Percentiles rank a stretch among this genome's conserved stretches.
Evolutionary conservation across 2,113 vertebrate genomes (phyloP).

Genomic region (Microcebus lehilahytsara): DNA sequence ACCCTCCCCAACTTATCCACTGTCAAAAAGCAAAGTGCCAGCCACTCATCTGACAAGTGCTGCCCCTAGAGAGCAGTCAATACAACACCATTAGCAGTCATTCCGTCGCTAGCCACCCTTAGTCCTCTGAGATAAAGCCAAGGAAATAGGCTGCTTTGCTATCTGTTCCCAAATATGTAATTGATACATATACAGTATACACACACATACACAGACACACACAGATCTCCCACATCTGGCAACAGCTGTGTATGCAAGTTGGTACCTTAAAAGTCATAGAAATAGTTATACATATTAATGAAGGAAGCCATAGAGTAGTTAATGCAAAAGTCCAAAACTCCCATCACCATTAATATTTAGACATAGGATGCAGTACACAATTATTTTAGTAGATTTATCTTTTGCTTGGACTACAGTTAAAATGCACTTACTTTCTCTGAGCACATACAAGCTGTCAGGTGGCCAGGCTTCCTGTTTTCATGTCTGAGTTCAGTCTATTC

Average conservation of each 20-base stretch:
- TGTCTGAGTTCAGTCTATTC: background rate
- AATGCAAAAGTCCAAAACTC: background rate
- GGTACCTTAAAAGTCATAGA: background rate
- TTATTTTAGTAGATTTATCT: background rate
- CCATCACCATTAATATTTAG: background rate
- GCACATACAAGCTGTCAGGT: background rate
- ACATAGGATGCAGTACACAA: background rate
- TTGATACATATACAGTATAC: rapidly evolving
- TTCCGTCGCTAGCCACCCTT: background rate
- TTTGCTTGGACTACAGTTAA: background rate
- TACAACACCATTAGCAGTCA: background rate
- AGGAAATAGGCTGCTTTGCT: background rate
- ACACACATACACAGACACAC: background rate
- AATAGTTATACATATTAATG: background rate
- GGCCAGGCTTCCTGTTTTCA: background rate
- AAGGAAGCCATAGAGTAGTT: background rate
- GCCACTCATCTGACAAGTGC: background rate
- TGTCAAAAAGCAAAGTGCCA: background rate
- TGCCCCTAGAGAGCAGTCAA: background rate
- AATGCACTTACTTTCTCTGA: background rate
- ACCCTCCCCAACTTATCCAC: background rate
- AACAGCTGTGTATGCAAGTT: background rate
- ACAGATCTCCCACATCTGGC: background rate
- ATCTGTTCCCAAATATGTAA: background rate
- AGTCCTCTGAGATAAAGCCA: background rate